phyloP scores from a whole-genome alignment of 1,140 invertebrate genomes.

The Nasonia giraulti region DNA sequence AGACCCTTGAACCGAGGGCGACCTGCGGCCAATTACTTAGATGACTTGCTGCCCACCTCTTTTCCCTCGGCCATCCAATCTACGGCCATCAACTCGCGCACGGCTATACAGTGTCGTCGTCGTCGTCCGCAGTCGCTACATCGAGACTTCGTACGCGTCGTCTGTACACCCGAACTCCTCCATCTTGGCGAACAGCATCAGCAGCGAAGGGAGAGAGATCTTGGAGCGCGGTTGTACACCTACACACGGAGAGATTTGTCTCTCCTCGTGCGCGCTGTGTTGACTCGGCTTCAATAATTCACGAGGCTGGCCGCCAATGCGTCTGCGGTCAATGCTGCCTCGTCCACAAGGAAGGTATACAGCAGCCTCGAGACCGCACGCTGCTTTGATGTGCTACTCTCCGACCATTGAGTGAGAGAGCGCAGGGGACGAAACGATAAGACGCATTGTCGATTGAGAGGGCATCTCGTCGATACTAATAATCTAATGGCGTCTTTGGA shows the following conservation, averaged over 20 bases:
- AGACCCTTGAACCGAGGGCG: slow-evolving; percentile 19
- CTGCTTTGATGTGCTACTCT: neutral
- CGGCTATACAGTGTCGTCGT: slow-evolving; percentile 24
- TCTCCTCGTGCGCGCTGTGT: slow-evolving; percentile 39
- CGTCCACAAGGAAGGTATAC: neutral
- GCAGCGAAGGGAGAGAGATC: neutral
- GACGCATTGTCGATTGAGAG: neutral
- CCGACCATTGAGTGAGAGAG: too few relatives aligned
- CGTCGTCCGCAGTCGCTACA: neutral
- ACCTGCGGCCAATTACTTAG: slow-evolving; percentile 61
- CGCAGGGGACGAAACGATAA: neutral
- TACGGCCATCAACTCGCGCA: too few relatives aligned
- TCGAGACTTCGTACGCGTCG: neutral
- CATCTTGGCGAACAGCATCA: neutral
- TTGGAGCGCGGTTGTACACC: neutral
- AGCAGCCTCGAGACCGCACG: neutral
- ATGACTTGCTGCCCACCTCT: slow-evolving; percentile 48
- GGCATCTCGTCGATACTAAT: neutral
- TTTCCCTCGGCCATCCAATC: slow-evolving; percentile 43
- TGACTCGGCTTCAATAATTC: slow-evolving; percentile 62
- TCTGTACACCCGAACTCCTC: neutral
- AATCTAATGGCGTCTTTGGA: neutral
- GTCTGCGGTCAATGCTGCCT: slow-evolving; percentile 51
- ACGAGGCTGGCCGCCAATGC: slow-evolving; percentile 52
- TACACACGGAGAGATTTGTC: neutral